A percentile compares a stretch with the other conserved stretches of the same genome.
phyloP scores from a whole-genome alignment of 2,797 vertebrate genomes.

The Acrossocheilus wenchowensis region DNA sequence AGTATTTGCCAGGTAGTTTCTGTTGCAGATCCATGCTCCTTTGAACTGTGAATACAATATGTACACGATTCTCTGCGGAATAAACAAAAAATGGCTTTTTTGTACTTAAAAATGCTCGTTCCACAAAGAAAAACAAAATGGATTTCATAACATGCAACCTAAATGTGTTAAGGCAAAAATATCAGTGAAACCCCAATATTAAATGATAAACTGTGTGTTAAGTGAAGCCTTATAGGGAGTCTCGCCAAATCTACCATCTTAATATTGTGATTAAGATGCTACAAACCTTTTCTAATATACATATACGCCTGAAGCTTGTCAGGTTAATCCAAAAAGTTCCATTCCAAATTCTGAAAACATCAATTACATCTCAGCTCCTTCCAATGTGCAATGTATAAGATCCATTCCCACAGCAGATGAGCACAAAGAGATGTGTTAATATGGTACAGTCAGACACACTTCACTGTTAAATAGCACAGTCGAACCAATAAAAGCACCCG shows the following conservation, averaged over 20 bases:
- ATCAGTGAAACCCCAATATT: slow-evolving; percentile 31
- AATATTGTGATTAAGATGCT: slow-evolving; percentile 27
- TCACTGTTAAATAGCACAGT: slow-evolving; percentile 37
- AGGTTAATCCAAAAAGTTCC: background rate
- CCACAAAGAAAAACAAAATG: slow-evolving; percentile 15
- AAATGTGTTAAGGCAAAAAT: slow-evolving; percentile 46
- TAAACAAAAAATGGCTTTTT: slow-evolving; percentile 25
- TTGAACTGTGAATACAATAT: slow-evolving; percentile 35
- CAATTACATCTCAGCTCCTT: slow-evolving; percentile 26
- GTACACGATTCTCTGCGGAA: slow-evolving; percentile 23
- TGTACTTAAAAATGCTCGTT: slow-evolving; percentile 1
- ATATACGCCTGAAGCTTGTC: background rate
- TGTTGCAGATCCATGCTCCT: slow-evolving; percentile 34
- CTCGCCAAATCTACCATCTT: slow-evolving; percentile 26
- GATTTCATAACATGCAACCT: slow-evolving; percentile 12
- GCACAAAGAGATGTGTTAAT: slow-evolving; percentile 22
- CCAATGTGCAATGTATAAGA: slow-evolving; percentile 16
- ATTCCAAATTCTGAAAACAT: slow-evolving; percentile 17
- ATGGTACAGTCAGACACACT: slow-evolving; percentile 33
- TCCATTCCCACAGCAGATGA: slow-evolving; percentile 25
- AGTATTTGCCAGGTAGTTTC: slow-evolving; percentile 37
- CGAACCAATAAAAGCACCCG: slow-evolving; percentile 46
- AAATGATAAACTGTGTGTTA: slow-evolving; percentile 19
- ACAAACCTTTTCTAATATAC: slow-evolving; percentile 26
- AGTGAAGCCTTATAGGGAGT: slow-evolving; percentile 32